Evolutionary conservation across 2,113 vertebrate species (phyloP).

Genomic region (Pampusana beccarii): DNA sequence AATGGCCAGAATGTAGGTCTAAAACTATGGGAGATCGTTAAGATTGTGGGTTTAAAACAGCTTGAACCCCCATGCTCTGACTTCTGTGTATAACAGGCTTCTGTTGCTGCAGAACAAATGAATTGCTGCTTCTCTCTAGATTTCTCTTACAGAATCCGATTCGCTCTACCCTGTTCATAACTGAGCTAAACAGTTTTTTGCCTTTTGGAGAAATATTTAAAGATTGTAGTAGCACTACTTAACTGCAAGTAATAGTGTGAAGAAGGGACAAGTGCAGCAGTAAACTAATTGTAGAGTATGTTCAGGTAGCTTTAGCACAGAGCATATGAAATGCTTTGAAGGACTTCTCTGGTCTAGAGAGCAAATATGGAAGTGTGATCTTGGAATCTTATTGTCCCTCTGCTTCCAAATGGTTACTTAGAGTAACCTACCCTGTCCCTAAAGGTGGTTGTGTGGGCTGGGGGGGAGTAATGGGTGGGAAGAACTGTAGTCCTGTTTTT

Average conservation of each 20-base stretch:
- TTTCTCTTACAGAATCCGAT: neutral
- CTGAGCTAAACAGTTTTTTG: neutral
- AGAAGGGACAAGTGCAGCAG: neutral
- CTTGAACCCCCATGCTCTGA: neutral
- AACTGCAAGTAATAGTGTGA: neutral
- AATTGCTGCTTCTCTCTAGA: neutral
- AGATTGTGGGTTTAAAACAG: neutral
- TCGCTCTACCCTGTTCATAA: neutral
- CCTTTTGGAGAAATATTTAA: neutral
- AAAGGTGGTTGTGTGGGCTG: neutral
- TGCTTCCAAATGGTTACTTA: neutral
- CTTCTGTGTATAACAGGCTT: neutral
- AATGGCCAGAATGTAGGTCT: neutral
- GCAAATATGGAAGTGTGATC: neutral
- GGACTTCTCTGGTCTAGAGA: slow-evolving; percentile 32
- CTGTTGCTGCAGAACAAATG: neutral
- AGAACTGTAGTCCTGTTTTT: neutral
- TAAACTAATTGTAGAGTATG: neutral
- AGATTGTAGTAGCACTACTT: neutral
- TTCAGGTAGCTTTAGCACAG: neutral
- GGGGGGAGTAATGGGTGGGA: neutral
- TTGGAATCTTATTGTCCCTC: neutral
- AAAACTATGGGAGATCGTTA: neutral
- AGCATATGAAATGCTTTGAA: slow-evolving; percentile 40
- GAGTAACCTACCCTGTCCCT: neutral